Evolutionary conservation across 2,888 invertebrate genomes (phyloP), one percentile per base, ranked within the genome.

Genomic region (Exocentrus adspersus): DNA sequence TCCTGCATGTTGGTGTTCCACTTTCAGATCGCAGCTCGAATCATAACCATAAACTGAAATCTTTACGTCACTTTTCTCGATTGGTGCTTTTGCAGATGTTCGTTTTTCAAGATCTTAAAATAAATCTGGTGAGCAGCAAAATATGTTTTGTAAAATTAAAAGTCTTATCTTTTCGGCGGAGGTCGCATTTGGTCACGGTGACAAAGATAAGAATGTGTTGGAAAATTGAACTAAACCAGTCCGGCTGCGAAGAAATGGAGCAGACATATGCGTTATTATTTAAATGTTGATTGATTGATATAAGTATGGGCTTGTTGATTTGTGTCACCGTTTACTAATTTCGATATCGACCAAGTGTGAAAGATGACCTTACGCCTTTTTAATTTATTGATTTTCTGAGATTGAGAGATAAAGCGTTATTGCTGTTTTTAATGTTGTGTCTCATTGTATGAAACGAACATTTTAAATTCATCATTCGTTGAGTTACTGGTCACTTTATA

Each of bases 11-110:
- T 0, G 1, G 4, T 12, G 28, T n/a, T 28, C 28, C 2, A 30
- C 43, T 28, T 24, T 12, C 28, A 16, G 7, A 14, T 42, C 14
- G 19, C 5, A 41, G 9, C 7, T 21, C 17, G 43, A 54, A 54
- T 30, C 19, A 19, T 30, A 12, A n/a, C n/a, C n/a, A 24, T 37
- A 37, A 37, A 37, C 10, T n/a, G 7, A 53, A 12, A 21, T n/a
- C 41, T 41, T 12, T 24, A 45, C 54, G 54, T 54, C 54, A 43
- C 24, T 17, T n/a, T n/a, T n/a, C n/a, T n/a, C n/a, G n/a, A n/a
- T n/a, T n/a, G n/a, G n/a, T n/a, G n/a, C n/a, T n/a, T n/a, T 16
- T 54, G 54, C 54, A 54, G 54, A 54, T 54, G 54, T 54, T 54
- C 43, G 45, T 43, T 54, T 53, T 21, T n/a, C n/a, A n/a, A 28